Conservation (phyloP, 2,888 invertebrate genomes). For the Pachymerium ferrugineum region DNA sequence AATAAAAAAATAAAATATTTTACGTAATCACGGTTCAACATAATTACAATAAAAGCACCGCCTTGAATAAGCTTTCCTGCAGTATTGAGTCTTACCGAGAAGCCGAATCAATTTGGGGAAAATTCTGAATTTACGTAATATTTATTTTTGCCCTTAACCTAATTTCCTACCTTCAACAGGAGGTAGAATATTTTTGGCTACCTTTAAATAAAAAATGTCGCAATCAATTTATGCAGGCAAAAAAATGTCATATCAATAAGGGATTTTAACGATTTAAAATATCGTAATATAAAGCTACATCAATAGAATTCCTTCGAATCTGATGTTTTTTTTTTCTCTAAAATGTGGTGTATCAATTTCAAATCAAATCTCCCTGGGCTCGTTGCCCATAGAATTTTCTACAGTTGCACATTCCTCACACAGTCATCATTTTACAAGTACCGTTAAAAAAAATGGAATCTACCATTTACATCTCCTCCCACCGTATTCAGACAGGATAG, state of each 20-base stretch:
- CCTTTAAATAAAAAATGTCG: neutral
- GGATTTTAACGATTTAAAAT: too few relatives aligned
- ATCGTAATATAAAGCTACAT: too few relatives aligned
- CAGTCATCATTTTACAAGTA: neutral
- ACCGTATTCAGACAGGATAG: neutral
- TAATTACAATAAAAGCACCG: neutral
- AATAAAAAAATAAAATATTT: too few relatives aligned
- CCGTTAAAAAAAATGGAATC: neutral
- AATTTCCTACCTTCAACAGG: neutral
- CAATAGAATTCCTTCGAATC: too few relatives aligned
- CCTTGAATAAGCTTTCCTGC: neutral
- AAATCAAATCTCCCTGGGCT: too few relatives aligned
- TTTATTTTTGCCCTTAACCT: conserved; percentile 6
- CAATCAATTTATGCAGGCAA: neutral
- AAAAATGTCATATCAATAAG: too few relatives aligned
- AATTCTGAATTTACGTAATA: conserved; percentile 1
- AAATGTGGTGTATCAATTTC: too few relatives aligned
- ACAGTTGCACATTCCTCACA: neutral
- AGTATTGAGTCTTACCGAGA: neutral
- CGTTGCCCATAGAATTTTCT: neutral
- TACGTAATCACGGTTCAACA: too few relatives aligned
- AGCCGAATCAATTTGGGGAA: neutral
- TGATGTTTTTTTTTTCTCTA: too few relatives aligned
- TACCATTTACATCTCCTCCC: conserved; percentile 1
- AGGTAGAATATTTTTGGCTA: conserved; percentile 1